Conservation (phyloP, 2,113 vertebrate species). For the Passer montanus region DNA sequence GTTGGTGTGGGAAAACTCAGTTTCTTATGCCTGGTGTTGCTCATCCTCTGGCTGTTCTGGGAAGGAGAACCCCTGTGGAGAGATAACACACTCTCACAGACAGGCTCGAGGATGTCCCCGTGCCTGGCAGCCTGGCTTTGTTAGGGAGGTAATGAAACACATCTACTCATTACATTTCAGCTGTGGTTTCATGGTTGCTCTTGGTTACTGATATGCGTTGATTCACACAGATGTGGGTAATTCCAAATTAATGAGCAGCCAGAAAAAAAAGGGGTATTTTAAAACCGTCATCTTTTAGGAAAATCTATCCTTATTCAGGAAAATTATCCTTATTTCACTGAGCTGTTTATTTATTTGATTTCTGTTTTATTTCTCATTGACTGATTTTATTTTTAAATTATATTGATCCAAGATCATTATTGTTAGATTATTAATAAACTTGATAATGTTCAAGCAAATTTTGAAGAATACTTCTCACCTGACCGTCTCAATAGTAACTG, state of each 20-base stretch:
- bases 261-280: neutral
- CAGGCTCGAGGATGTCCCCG: accelerated
- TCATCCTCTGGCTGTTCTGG: neutral
- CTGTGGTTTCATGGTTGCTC: neutral
- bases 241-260: neutral
- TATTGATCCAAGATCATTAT: neutral
- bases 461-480: neutral
- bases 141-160: neutral
- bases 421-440: neutral
- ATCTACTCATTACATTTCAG: neutral
- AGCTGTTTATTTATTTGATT: neutral
- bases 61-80: neutral
- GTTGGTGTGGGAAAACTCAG: neutral
- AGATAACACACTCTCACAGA: neutral
- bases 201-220: neutral
- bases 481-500: neutral
- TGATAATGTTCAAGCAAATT: neutral
- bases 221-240: neutral
- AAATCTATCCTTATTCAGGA: neutral
- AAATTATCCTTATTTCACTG: neutral
- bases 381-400: neutral
- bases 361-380: neutral
- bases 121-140: neutral
- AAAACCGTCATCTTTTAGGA: neutral
- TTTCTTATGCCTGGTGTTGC: neutral